Base-by-base conservation (phyloP, 2,113 vertebrate species). In the Sceloporus undulatus region DNA sequence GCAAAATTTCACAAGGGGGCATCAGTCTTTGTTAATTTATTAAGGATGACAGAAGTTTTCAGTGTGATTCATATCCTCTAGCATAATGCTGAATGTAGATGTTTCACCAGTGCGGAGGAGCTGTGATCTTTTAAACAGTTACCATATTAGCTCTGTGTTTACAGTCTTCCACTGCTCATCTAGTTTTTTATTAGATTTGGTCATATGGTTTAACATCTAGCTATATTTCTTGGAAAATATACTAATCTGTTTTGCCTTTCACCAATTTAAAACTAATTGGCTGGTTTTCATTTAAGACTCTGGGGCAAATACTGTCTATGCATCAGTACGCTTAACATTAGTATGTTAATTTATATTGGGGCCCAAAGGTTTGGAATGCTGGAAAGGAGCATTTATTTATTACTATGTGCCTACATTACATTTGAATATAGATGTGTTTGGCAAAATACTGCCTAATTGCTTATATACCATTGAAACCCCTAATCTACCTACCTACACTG, bases 301-400 rank as follows among this genome's bases (percentile, higher is more conserved):
- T 14, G 3, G 54, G 48, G 68, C 52, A 65, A 62, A 25, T 82
- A 25, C 27, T 82, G 70, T 42, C 27, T 7, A 23, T 75, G 79
- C 86, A 87, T 82, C 54, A 87, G 78, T 87, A 65, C 70, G 62
- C 70, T 73, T 74, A 81, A 42, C 68, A 81, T 74, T 81, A 81
- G 21, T 62, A 62, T 74, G 78, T 14, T 82, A 73, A 82, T 82
- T 62, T 87, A 23, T 73, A 80, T 42, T n/a, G 10, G 42, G 56
- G 38, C 25, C 68, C 70, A 82, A 81, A 42, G 34, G 34, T 70
- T 79, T 52, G 42, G 6, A 48, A n/a, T 65, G 18, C 4, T 75
- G 86, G 42, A 79, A 79, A 79, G 48, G 48, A 79, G n/a, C 42
- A 86, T 42, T 86, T n/a, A 59, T 56, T 29, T 11, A 38, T 7